A percentile compares a stretch with the other conserved stretches of the same genome.
These are phyloP conservation scores for Oncorhynchus masou DNA, from an alignment of 2,113 vertebrate species.

Conservation along the genomic window DNA sequence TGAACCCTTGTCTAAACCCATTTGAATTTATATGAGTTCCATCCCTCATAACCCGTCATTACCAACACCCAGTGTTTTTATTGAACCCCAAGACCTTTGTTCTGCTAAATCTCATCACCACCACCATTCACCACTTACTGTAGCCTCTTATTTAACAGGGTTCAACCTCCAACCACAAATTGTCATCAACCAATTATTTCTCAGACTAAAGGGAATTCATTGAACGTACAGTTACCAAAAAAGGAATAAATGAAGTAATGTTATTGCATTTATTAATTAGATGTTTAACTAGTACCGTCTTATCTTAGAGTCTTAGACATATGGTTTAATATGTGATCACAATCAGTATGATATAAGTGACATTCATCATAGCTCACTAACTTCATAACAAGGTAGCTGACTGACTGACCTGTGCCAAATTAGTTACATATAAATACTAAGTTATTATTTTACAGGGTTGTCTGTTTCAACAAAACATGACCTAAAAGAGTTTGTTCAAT, in stretches of 20 bases:
- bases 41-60: too few species aligned
- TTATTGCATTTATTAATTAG: neutral
- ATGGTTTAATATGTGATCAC: constrained; percentile 1
- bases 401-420: neutral
- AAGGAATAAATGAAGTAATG: neutral
- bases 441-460: neutral
- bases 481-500: neutral
- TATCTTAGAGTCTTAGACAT: neutral
- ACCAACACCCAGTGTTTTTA: too few species aligned
- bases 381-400: too few species aligned
- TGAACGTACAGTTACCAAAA: neutral
- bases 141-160: neutral
- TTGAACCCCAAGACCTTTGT: too few species aligned
- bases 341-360: neutral
- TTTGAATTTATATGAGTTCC: too few species aligned
- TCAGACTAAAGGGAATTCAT: neutral
- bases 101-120: neutral
- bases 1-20: neutral
- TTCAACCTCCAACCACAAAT: neutral
- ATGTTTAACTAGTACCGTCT: neutral
- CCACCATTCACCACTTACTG: neutral
- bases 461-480: too few species aligned
- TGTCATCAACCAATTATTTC: neutral
- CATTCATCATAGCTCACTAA: neutral
- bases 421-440: neutral